Evolutionary conservation across 92 coral and sea anemone genomes (phyloP), one percentile per base, ranked within the genome.

Genomic region (Zoanthus solanderi): DNA sequence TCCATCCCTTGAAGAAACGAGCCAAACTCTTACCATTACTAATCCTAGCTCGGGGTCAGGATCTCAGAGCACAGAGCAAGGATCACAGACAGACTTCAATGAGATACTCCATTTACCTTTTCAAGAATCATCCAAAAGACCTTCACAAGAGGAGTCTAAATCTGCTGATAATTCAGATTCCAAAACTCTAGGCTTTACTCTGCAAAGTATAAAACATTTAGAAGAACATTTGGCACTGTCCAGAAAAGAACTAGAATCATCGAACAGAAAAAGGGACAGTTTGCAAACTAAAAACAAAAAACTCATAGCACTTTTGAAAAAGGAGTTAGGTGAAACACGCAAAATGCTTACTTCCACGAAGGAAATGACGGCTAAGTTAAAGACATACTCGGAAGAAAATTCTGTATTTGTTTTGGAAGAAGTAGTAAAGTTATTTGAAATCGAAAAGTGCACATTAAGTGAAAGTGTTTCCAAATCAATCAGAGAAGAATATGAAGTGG

Each of bases 11-110:
- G 93, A 88, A 7, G 93, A 95, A 23, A 88, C 98, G 0, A 95
- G 98, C 65, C 98, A 91, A 89, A 94, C 98, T 0, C 87, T 93
- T 8, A 95, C 94, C 1, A 91, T 93, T 1, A 84, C 96, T 30
- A 93, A 94, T 78, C 91, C 94, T 16, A 87, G 90, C 28, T 91
- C 96, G 9, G 94, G 94, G 68, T 91, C 94, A 31, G 90, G 89
- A 28, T 89, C 92, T 72, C 87, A 85, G 57, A 92, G 95, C 82
- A 94, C 93, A 18, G 92, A 93, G 12, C 46, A 45, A 23, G 89
- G 94, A 46, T 88, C 92, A 12, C 93, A 94, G 23, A 83, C 87
- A 76, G 75, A 75, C 60, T 48, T 31, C 16, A 67, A 42, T 72
- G 77, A 54, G 32, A 32, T 71, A 77, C 32, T 47, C 69, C 78